Evolutionary conservation across 2,888 invertebrate species (phyloP).

Genomic region (Carabus problematicus): DNA sequence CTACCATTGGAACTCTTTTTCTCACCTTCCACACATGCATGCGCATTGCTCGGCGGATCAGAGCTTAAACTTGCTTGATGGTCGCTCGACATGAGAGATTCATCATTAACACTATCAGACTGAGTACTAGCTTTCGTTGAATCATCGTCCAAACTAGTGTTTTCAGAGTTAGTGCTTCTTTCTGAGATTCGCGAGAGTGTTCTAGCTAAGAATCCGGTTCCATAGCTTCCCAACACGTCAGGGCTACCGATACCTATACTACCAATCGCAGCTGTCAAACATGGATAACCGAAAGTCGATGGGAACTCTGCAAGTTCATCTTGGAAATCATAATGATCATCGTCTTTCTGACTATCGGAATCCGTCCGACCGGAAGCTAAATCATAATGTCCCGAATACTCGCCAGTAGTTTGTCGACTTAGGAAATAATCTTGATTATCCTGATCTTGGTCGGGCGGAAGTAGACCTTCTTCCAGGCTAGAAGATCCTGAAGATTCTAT

Average conservation of each 20-base stretch:
- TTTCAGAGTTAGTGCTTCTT: slow-evolving; percentile 86
- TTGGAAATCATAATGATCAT: slow-evolving; percentile 72
- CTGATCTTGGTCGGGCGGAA: slow-evolving; percentile 75
- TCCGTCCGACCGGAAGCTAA: slow-evolving; percentile 56
- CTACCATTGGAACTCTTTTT: slow-evolving; percentile 53
- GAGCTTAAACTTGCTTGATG: slow-evolving; percentile 86
- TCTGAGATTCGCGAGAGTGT: slow-evolving; percentile 88
- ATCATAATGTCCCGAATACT: slow-evolving; percentile 53
- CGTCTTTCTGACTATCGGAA: slow-evolving; percentile 64
- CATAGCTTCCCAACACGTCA: slow-evolving; percentile 73
- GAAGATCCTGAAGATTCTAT: slow-evolving; percentile 87
- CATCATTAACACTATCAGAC: slow-evolving; percentile 84
- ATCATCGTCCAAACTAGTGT: slow-evolving; percentile 85
- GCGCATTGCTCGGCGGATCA: slow-evolving; percentile 79
- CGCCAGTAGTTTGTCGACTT: slow-evolving; percentile 54
- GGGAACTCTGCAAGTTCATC: slow-evolving; percentile 81
- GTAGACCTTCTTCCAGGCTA: slow-evolving; percentile 84
- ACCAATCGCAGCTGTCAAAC: slow-evolving; percentile 63
- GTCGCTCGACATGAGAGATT: slow-evolving; percentile 83
- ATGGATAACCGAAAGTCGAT: slow-evolving; percentile 76
- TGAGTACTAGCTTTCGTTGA: slow-evolving; percentile 85
- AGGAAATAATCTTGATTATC: slow-evolving; percentile 58
- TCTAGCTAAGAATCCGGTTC: slow-evolving; percentile 75
- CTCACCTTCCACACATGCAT: slow-evolving; percentile 64
- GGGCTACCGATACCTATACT: slow-evolving; percentile 64